Evolutionary conservation across 2,113 vertebrate genomes (phyloP), one percentile per base, ranked within the genome.

Genomic region (Actinemys pallida): DNA sequence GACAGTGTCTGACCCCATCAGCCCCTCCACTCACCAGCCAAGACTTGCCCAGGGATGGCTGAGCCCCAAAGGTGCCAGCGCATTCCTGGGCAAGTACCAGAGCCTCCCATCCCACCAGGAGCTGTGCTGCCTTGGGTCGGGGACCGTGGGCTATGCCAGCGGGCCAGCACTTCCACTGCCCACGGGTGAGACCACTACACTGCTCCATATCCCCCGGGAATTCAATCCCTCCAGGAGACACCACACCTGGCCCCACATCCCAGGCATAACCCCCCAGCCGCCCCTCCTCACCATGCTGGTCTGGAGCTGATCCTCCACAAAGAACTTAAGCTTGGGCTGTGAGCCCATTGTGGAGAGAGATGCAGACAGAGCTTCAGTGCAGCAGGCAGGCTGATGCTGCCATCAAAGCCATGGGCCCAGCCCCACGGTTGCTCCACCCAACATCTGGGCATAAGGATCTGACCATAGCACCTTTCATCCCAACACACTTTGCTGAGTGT

Each of bases 291-390:
- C 99, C 99, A 98, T 98, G 90, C 98, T 98, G 2, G 98, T 98
- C 95, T 99, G 98, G 72, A 99, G 98, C 59, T 98, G 99, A 90
- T 99, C 99, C 87, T 99, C 98, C 98, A 98, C 97, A 81, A 98
- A 97, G 22, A 97, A 80, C 94, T 97, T 98, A 96, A 97, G 83
- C 90, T 95, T 97, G 86, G 22, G 95, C 76, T 5, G 54, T 52
- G 42, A 92, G 14, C 19, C 76, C 96, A 97, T 93, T 0, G 7
- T 82, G 78, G 94, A 83, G 72, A 84, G 3, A 62, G 2, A 84
- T 84, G 85, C 81, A 56, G 6, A 76, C 4, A 75, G 17, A 22
- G 69, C n/a, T 10, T 75, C n/a, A 75, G 69, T 8, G 5, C 69
- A 42, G 31, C 12, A 14, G 57, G 57, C 12, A 13, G 57, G 57